Base-by-base conservation (phyloP, 2,888 invertebrate species). In the Adelognathus sp. region DNA sequence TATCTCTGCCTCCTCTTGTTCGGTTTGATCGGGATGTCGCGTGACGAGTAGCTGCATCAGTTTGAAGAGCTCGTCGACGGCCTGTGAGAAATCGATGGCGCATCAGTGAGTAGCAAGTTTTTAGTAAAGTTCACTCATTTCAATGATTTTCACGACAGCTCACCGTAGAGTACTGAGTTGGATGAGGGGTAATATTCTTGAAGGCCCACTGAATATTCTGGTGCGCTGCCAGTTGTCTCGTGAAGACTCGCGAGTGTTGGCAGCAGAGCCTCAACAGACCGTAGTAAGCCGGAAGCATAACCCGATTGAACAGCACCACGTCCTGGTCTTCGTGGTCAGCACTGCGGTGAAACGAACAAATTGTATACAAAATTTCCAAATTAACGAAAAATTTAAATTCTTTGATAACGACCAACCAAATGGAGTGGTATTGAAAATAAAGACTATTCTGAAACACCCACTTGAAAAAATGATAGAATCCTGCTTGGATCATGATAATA, bases 141-240 rank as follows among this genome's bases (percentile, higher is more conserved):
- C 46, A 9, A 44, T 44, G 18, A 16, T 1, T 16, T 44, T 18
- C 18, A n/a, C 44, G 18, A 16, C 14, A 6, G 21, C 90, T 91
- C 89, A 94, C 95, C 80, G 95, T 95, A 16, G 97, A 96, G 92
- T 98, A 98, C 86, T 98, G 96, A 21, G 97, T 97, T 4, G 98
- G 97, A 92, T 98, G 98, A n/a, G 98, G 98, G 33, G 98, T 97
- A 82, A 98, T 98, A 92, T 98, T 98, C 88, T 98, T 96, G 92
- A 98, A 98, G 27, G 98, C 98, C 98, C 98, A 98, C 90, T 97
- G 97, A 50, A 98, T 94, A 93, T 98, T 98, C 92, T 98, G 98
- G 92, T 98, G 98, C 83, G 96, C 95, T 0, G 98, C 97, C 71
- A 98, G 93, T 87, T 96, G 95, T 67, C 97, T 94, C 3, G 98